A percentile compares a stretch with the other conserved stretches of the same genome.
phyloP scores from a whole-genome alignment of 2,113 vertebrate genomes.

The Butorides virescens region DNA sequence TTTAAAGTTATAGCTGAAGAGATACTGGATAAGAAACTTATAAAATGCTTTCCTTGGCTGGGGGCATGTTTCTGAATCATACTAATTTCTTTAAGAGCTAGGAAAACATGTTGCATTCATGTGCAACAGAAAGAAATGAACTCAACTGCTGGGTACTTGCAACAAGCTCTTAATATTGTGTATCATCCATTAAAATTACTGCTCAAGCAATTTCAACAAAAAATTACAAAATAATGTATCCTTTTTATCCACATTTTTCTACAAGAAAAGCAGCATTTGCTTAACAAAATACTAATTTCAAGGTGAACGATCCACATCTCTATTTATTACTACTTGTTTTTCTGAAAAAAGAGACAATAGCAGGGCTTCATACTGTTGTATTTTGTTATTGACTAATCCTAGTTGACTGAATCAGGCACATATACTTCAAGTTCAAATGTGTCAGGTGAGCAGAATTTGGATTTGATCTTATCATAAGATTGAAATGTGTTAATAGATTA shows the following conservation, averaged over 20 bases:
- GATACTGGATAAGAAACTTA: neutral
- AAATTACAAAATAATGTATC: neutral
- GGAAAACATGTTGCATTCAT: neutral
- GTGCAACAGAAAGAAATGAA: neutral
- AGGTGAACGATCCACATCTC: neutral
- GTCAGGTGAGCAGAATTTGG: neutral
- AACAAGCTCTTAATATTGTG: neutral
- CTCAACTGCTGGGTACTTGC: neutral
- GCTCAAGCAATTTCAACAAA: neutral
- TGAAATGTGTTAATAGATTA: neutral
- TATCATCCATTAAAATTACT: neutral
- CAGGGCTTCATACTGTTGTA: neutral
- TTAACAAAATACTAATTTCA: neutral
- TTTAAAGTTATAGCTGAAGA: neutral
- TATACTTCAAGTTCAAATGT: neutral
- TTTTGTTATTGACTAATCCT: neutral
- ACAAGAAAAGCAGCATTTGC: neutral
- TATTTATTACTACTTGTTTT: neutral
- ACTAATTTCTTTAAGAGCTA: neutral
- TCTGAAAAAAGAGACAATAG: neutral
- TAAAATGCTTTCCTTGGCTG: neutral
- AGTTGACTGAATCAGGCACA: neutral
- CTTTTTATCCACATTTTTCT: neutral
- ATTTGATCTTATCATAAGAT: neutral
- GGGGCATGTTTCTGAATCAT: neutral